Evolutionary conservation across 2,888 invertebrate genomes (phyloP).

Genomic region (Sarcophaga carnaria): DNA sequence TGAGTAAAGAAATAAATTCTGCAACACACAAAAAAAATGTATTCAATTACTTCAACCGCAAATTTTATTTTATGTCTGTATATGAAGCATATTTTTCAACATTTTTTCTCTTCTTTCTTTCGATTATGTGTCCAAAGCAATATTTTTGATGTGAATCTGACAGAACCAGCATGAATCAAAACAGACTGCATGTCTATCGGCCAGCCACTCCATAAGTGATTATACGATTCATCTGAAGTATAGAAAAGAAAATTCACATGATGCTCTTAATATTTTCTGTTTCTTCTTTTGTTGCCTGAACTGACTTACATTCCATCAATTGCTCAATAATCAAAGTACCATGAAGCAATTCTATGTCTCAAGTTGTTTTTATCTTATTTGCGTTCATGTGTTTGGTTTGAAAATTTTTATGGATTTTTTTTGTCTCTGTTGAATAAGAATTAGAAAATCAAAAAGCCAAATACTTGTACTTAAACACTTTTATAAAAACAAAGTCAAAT

Average conservation of each 20-base stretch:
- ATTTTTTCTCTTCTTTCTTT: too few species aligned
- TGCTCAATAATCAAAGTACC: constrained; percentile 65
- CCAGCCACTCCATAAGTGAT: constrained; percentile 13
- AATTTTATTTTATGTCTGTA: constrained; percentile 27
- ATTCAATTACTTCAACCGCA: constrained; percentile 51
- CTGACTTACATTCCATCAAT: constrained; percentile 63
- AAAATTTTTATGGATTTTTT: too few species aligned
- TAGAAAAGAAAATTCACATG: too few species aligned
- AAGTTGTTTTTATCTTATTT: too few species aligned
- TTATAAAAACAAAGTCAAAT: too few species aligned
- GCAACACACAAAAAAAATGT: constrained; percentile 13
- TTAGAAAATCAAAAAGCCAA: too few species aligned
- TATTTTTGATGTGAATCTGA: constrained; percentile 26
- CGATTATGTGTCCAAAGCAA: not conserved
- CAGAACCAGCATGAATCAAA: constrained; percentile 43
- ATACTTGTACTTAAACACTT: too few species aligned
- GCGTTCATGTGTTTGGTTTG: too few species aligned
- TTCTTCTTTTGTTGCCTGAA: constrained; percentile 13
- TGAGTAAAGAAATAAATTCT: too few species aligned
- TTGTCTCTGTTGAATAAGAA: too few species aligned
- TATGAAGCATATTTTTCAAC: not conserved
- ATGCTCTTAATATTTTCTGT: too few species aligned
- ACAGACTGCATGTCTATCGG: not conserved
- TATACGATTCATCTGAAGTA: not conserved
- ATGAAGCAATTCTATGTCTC: constrained; percentile 56